These are phyloP conservation scores for Corbicula japonica DNA, from an alignment of 2,888 invertebrate genomes.

Conservation along the genomic window DNA sequence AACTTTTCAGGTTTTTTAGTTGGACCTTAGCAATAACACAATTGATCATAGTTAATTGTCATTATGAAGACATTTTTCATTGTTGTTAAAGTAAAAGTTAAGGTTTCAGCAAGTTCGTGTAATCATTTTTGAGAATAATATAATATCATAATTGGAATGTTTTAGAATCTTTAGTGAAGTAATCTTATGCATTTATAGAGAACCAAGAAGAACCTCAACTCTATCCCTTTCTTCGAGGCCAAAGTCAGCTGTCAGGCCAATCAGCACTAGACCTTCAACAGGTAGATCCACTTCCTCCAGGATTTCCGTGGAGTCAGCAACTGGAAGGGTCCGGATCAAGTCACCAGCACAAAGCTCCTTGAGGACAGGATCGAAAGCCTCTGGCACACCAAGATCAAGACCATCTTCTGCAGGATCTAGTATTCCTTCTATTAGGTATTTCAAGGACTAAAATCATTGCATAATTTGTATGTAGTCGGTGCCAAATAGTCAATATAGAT, in stretches of 20 bases:
- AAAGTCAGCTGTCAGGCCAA: conserved; percentile 33
- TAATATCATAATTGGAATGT: no score
- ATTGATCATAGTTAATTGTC: no score
- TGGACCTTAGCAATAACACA: no score
- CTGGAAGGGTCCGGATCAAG: conserved; percentile 62
- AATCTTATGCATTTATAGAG: conserved; percentile 3
- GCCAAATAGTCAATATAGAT: no score
- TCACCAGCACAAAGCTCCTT: conserved; percentile 38
- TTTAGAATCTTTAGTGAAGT: neutral
- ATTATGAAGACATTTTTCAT: no score
- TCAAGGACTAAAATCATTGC: no score
- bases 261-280: conserved; percentile 59
- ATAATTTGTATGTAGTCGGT: no score
- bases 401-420: conserved; percentile 69
- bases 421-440: conserved; percentile 54
- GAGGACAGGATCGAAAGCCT: conserved; percentile 14
- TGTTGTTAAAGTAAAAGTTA: no score
- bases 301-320: conserved; percentile 69
- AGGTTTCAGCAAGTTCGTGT: no score
- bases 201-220: neutral
- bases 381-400: conserved; percentile 42
- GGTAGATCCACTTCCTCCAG: conserved; percentile 62
- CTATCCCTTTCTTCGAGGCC: conserved; percentile 23
- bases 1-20: no score
- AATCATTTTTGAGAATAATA: no score